These are phyloP conservation scores for Pseudorectes ferrugineus DNA, from an alignment of 2,113 vertebrate species.

Conservation along the genomic window DNA sequence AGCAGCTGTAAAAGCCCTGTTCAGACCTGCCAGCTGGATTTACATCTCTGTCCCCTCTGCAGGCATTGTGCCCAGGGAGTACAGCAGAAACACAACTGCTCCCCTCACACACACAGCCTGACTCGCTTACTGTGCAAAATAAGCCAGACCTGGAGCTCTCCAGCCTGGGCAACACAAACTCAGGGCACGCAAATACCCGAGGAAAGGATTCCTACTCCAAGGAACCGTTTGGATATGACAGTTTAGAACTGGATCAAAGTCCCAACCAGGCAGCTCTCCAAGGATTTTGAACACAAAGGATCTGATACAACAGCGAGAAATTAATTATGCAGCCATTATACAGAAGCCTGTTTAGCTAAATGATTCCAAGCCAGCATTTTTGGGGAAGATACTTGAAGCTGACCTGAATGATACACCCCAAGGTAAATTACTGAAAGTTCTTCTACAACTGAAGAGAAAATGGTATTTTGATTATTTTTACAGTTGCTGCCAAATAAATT, in stretches of 20 bases:
- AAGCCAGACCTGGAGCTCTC: neutral
- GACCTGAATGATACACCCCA: neutral
- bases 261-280: neutral
- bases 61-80: neutral
- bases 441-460: neutral
- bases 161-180: neutral
- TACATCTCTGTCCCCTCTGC: neutral
- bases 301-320: slow-evolving; percentile 3
- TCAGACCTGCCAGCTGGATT: neutral
- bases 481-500: neutral
- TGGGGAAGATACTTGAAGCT: neutral
- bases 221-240: neutral
- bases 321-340: neutral
- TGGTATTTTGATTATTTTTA: neutral
- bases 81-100: neutral
- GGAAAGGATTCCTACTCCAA: neutral
- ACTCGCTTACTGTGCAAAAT: neutral
- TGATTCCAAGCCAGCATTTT: neutral
- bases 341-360: neutral
- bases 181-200: rapidly evolving
- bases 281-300: neutral
- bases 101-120: neutral
- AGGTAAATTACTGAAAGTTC: neutral
- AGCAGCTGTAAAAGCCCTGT: neutral
- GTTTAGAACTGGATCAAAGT: neutral